Evolutionary conservation across 1,140 invertebrate species (phyloP), one percentile per base, ranked within the genome.

Genomic region (Aleiodes sp.): DNA sequence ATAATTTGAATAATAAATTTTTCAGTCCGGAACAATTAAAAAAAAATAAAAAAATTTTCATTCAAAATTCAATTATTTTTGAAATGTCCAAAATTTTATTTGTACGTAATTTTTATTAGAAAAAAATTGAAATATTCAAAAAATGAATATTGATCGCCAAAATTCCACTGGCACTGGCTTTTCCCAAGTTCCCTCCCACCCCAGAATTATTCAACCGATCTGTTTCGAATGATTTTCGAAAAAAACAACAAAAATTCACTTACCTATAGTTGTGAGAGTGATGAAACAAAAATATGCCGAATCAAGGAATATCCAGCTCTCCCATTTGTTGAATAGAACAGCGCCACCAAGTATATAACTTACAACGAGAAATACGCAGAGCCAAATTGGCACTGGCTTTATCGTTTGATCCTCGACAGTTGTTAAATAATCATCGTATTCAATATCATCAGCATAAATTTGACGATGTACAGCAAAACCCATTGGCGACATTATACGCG

Each of bases 211-310:
- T n/a, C n/a, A n/a, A n/a, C n/a, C n/a, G n/a, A n/a, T n/a, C n/a
- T n/a, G n/a, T n/a, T n/a, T n/a, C n/a, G n/a, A n/a, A n/a, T n/a
- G n/a, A n/a, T n/a, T n/a, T n/a, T n/a, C n/a, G n/a, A n/a, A n/a
- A n/a, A n/a, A n/a, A 12, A 12, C 1, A 21, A 16, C 26, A 62
- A n/a, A n/a, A n/a, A n/a, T n/a, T 19, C 3, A 71, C 80, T 79
- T 59, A 86, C 90, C 96, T 64, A 98, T 98, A 0, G 96, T 98
- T 0, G 96, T 97, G 35, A 98, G 87, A 0, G 96, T 98, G 68
- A 98, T 96, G 84, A 98, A 98, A 83, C 96, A 98, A 84, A 98
- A 98, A 82, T 98, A 98, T 0, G 95, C 94, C 0, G 95, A 94
- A 79, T 98, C 95, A 62, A 97, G 87, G 76, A 94, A 95, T 0